phyloP scores from a whole-genome alignment of 2,113 vertebrate species.

The Cyanoliseus patagonus region DNA sequence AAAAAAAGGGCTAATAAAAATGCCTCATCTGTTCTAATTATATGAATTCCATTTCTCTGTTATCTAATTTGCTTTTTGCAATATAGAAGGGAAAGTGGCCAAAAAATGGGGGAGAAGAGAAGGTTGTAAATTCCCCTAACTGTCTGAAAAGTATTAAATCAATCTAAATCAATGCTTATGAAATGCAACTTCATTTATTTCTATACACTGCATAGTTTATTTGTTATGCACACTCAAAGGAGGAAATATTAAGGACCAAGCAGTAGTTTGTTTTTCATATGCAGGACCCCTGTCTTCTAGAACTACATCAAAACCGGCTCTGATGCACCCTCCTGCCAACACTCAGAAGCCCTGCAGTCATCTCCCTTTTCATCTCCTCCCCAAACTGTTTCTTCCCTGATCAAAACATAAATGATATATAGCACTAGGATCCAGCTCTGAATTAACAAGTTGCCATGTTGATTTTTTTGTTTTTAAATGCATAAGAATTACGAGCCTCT shows the following conservation, averaged over 20 bases:
- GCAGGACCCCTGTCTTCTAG: not conserved
- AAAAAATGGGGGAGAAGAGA: not conserved
- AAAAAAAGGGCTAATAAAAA: not conserved
- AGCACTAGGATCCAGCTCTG: not conserved
- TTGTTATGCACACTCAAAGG: not conserved
- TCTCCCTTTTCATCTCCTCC: constrained; percentile 48
- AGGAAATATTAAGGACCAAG: not conserved
- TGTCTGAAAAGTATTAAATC: not conserved
- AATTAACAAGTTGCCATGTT: not conserved
- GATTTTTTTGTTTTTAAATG: not conserved
- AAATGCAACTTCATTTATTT: not conserved
- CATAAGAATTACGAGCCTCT: not conserved
- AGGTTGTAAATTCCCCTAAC: not conserved
- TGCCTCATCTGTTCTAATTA: not conserved
- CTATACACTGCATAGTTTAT: not conserved
- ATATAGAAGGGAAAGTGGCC: not conserved
- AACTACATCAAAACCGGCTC: constrained; percentile 32
- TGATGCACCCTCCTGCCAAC: not conserved
- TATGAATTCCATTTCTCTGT: not conserved
- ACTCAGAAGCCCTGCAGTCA: constrained; percentile 22
- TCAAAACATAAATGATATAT: constrained; percentile 31
- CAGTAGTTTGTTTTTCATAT: constrained; percentile 8
- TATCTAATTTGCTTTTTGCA: not conserved
- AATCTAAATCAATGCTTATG: not conserved
- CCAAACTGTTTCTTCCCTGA: constrained; percentile 53